Conservation (phyloP, 2,113 vertebrate genomes). For the Gymnocephalus cernua region DNA sequence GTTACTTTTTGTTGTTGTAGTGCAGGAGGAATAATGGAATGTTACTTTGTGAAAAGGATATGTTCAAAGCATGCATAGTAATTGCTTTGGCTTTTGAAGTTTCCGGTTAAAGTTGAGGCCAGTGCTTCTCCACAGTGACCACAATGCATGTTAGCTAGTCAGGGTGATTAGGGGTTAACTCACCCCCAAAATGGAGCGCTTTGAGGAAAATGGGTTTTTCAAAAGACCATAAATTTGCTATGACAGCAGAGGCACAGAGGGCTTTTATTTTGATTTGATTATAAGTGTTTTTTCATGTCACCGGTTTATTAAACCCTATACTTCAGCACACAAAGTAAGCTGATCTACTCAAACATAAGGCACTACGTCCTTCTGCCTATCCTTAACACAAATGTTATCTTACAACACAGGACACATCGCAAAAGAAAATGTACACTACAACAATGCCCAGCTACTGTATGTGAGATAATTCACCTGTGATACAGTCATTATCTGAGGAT, state of each 20-base stretch:
- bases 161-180: constrained; percentile 67
- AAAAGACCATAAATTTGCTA: constrained; percentile 65
- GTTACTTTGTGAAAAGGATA: constrained; percentile 75
- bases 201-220: constrained; percentile 58
- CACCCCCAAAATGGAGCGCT: constrained; percentile 52
- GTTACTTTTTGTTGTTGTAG: constrained; percentile 75
- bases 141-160: constrained; percentile 63
- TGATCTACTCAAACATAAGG: constrained; percentile 35
- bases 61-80: constrained; percentile 77
- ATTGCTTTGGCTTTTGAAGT: constrained; percentile 78
- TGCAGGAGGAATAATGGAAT: constrained; percentile 74
- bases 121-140: constrained; percentile 54
- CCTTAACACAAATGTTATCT: constrained; percentile 58
- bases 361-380: constrained; percentile 48
- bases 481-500: neutral
- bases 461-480: neutral
- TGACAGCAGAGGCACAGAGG: constrained; percentile 67
- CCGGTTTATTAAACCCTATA: constrained; percentile 46
- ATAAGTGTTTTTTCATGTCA: constrained; percentile 71
- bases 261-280: constrained; percentile 78
- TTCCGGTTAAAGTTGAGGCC: constrained; percentile 57
- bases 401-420: constrained; percentile 52
- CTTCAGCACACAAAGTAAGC: constrained; percentile 48
- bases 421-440: neutral
- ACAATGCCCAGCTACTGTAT: neutral